These are phyloP conservation scores for Anisognathus igniventris DNA, from an alignment of 2,797 vertebrate genomes.

Conservation along the genomic window DNA sequence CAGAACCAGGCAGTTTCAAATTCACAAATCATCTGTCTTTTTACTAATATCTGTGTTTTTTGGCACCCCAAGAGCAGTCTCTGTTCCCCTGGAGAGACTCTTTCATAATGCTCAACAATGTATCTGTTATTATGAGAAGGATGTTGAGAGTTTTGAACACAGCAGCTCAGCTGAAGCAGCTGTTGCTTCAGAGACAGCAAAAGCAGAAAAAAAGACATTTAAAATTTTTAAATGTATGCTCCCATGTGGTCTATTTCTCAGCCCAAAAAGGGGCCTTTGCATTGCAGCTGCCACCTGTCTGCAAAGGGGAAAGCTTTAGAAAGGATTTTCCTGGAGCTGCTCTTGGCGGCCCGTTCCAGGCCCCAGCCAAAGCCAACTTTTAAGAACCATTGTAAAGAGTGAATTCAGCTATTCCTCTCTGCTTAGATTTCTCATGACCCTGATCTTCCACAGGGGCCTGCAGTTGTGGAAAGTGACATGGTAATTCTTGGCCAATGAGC, in stretches of 20 bases:
- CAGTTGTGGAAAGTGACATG: neutral
- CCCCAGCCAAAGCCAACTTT: conserved; percentile 31
- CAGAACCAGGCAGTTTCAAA: conserved; percentile 49
- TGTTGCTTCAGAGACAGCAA: conserved; percentile 50
- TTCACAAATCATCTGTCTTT: conserved; percentile 64
- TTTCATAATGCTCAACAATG: conserved; percentile 56
- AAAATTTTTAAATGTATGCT: conserved; percentile 14
- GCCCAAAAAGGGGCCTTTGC: conserved; percentile 40
- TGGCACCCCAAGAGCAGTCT: conserved; percentile 44
- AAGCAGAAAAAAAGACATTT: conserved; percentile 28
- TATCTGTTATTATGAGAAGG: conserved; percentile 60
- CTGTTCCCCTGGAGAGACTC: conserved; percentile 33
- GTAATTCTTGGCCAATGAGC: neutral
- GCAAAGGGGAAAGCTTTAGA: conserved; percentile 21
- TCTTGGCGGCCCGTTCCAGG: neutral
- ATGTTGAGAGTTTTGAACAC: conserved; percentile 40
- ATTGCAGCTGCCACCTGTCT: conserved; percentile 64
- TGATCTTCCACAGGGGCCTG: neutral
- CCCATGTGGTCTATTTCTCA: conserved; percentile 53
- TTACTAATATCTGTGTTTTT: conserved; percentile 54
- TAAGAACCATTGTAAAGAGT: conserved; percentile 8
- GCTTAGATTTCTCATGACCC: conserved; percentile 44
- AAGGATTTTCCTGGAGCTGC: conserved; percentile 32
- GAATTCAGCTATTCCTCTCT: conserved; percentile 21
- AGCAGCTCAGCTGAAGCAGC: conserved; percentile 59